Conservation (phyloP, 2,888 invertebrate genomes). For the Nomada goodeniana region DNA sequence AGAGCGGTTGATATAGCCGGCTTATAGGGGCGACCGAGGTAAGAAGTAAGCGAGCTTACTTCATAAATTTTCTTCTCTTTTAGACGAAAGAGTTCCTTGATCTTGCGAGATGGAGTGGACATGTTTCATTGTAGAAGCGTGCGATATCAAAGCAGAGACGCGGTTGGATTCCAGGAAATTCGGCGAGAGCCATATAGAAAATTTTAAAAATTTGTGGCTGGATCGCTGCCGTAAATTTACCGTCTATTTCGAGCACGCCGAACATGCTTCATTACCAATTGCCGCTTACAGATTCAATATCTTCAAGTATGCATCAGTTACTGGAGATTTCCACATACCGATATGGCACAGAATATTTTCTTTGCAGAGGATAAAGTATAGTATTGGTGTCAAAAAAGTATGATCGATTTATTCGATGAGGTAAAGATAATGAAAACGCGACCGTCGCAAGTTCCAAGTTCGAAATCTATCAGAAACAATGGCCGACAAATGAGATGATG, state of each 20-base stretch:
- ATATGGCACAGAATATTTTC: too few relatives aligned
- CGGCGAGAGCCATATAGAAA: neutral
- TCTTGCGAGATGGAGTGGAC: slow-evolving; percentile 12
- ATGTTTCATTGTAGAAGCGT: slow-evolving; percentile 11
- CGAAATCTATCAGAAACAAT: slow-evolving; percentile 66
- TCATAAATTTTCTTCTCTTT: slow-evolving; percentile 36
- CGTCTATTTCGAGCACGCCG: neutral
- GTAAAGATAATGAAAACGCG: slow-evolving; percentile 41
- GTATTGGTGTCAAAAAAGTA: slow-evolving; percentile 1
- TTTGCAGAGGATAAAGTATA: neutral
- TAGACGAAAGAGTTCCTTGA: slow-evolving; percentile 30
- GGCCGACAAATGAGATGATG: slow-evolving; percentile 72
- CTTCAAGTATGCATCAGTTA: too few relatives aligned
- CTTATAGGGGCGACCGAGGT: slow-evolving; percentile 2
- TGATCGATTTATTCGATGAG: neutral
- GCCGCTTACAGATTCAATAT: too few relatives aligned
- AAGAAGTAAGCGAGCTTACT: slow-evolving; percentile 9
- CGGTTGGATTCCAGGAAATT: neutral
- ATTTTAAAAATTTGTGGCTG: neutral
- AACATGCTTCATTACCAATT: slow-evolving; percentile 3
- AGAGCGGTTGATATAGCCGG: slow-evolving; percentile 11
- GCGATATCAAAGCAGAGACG: slow-evolving; percentile 25
- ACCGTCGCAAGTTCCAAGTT: slow-evolving; percentile 32
- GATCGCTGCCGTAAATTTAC: slow-evolving; percentile 7
- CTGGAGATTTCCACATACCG: too few relatives aligned